A percentile compares a stretch with the other conserved stretches of the same genome.
phyloP scores from a whole-genome alignment of 2,888 invertebrate species.

The Dynastes maya region DNA sequence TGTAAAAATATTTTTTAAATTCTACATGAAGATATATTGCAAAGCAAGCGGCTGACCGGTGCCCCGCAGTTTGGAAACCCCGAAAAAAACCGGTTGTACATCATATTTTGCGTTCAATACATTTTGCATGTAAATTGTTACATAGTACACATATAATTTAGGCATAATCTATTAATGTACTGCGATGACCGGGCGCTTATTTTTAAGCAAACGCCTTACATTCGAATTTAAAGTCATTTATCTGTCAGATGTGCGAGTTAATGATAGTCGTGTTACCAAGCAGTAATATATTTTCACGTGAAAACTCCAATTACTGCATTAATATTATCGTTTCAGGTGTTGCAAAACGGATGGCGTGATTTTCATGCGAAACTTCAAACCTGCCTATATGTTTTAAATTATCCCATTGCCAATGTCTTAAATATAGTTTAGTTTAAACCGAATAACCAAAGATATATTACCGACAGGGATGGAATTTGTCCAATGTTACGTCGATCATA shows the following conservation, averaged over 20 bases:
- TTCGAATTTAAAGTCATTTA: constrained; percentile 45
- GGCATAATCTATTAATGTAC: constrained; percentile 44
- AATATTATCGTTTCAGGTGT: constrained; percentile 36
- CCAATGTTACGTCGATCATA: too few relatives aligned
- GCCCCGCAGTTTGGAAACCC: constrained; percentile 42
- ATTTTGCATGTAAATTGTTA: constrained; percentile 42
- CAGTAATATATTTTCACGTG: constrained; percentile 42
- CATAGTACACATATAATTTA: constrained; percentile 43
- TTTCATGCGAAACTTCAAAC: constrained; percentile 20
- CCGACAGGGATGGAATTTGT: too few relatives aligned
- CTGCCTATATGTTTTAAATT: constrained; percentile 19
- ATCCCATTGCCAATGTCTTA: constrained; percentile 23
- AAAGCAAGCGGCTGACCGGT: constrained; percentile 1
- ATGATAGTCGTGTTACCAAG: constrained; percentile 33
- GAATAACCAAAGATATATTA: not conserved
- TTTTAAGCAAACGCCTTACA: constrained; percentile 38
- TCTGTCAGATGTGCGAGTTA: constrained; percentile 43
- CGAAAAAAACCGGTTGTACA: constrained; percentile 42
- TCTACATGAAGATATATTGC: constrained; percentile 33
- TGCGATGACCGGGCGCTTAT: not conserved
- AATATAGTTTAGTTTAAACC: not conserved
- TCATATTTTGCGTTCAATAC: constrained; percentile 38
- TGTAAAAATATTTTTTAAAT: constrained; percentile 44
- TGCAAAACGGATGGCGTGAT: not conserved
- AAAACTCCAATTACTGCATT: constrained; percentile 44